A percentile compares a stretch with the other conserved stretches of the same genome.
These are phyloP conservation scores for Perizoma affinitatum DNA, from an alignment of 2,888 invertebrate species.

Conservation along the genomic window DNA sequence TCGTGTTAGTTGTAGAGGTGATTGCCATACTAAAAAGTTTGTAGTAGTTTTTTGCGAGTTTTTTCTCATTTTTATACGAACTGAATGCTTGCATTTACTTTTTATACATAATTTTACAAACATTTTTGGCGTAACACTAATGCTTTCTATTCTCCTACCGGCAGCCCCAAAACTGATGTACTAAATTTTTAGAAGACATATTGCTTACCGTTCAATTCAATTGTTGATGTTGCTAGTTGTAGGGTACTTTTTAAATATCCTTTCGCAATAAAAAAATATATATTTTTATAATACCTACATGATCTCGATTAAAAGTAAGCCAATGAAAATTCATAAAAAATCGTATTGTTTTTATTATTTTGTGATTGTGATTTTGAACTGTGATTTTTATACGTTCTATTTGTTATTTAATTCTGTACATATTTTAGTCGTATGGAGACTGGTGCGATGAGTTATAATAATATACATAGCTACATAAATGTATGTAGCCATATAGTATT, in stretches of 20 bases:
- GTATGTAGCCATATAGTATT: slow-evolving; percentile 32
- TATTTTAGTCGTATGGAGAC: slow-evolving; percentile 60
- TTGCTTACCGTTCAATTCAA: slow-evolving; percentile 76
- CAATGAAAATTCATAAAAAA: slow-evolving; percentile 46
- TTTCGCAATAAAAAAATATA: slow-evolving; percentile 71
- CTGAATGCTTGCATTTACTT: slow-evolving; percentile 71
- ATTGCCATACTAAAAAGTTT: slow-evolving; percentile 59
- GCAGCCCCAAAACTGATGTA: slow-evolving; percentile 59
- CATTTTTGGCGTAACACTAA: slow-evolving; percentile 45
- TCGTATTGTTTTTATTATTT: slow-evolving; percentile 43
- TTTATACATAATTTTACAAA: slow-evolving; percentile 58
- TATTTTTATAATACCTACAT: slow-evolving; percentile 68
- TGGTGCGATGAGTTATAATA: slow-evolving; percentile 57
- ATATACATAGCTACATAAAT: slow-evolving; percentile 42
- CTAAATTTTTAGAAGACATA: slow-evolving; percentile 66
- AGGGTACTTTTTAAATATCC: slow-evolving; percentile 67
- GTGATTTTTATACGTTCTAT: slow-evolving; percentile 59
- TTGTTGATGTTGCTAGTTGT: slow-evolving; percentile 78
- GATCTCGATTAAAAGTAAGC: slow-evolving; percentile 62
- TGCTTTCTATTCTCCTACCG: slow-evolving; percentile 57
- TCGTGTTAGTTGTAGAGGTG: slow-evolving; percentile 59
- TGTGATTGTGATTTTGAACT: slow-evolving; percentile 66
- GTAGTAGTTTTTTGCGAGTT: slow-evolving; percentile 44
- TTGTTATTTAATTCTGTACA: slow-evolving; percentile 50
- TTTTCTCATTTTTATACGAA: slow-evolving; percentile 52